Conservation (phyloP, 2,888 invertebrate species). For the Rhagonycha fulva region DNA sequence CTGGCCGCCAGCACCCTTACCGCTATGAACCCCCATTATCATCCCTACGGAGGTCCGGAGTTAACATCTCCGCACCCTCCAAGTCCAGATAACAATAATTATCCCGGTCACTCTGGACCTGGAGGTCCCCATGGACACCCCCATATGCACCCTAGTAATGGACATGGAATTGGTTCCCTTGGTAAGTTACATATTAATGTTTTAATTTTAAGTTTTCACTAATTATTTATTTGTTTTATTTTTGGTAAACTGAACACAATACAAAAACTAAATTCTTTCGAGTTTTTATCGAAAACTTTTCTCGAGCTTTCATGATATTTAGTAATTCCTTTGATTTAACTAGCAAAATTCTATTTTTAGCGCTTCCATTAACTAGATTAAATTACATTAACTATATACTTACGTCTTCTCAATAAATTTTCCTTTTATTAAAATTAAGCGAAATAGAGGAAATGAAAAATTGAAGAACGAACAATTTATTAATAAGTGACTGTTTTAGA, state of each 20-base stretch:
- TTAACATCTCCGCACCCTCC: conserved; percentile 78
- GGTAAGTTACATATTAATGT: conserved; percentile 40
- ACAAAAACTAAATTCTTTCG: not conserved
- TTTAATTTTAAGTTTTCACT: not conserved
- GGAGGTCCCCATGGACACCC: conserved; percentile 57
- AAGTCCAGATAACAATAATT: conserved; percentile 74
- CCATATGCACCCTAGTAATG: conserved; percentile 54
- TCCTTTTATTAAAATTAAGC: not conserved
- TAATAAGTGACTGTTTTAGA: not conserved
- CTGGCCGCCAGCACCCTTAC: conserved; percentile 83
- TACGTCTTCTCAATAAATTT: not conserved
- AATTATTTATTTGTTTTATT: not conserved
- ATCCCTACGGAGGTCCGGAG: conserved; percentile 75
- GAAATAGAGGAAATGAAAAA: not conserved
- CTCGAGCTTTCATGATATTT: not conserved
- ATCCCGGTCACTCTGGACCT: conserved; percentile 55
- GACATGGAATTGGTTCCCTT: conserved; percentile 55
- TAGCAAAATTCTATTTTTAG: not conserved
- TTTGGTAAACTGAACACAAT: no score
- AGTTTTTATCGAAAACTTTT: not conserved
- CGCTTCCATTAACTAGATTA: not conserved
- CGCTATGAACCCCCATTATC: conserved; percentile 91
- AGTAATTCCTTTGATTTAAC: not conserved
- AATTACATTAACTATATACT: not conserved
- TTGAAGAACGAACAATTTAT: not conserved